These are phyloP conservation scores for Leucoraja erinaceus DNA, from an alignment of 2,113 vertebrate species.

Conservation along the genomic window DNA sequence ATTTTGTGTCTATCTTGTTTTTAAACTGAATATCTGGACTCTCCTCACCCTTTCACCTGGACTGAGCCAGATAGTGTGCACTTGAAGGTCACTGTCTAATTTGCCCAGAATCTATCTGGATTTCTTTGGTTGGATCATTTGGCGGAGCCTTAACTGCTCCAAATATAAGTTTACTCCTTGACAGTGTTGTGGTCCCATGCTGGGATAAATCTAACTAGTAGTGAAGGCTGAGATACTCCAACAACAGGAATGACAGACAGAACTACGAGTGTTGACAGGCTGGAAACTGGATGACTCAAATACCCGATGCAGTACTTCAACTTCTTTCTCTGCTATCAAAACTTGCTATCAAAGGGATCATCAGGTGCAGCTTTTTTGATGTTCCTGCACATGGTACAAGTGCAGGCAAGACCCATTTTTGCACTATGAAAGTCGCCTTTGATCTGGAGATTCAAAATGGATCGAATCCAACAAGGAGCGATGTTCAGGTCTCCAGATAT, in stretches of 20 bases:
- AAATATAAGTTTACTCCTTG: not conserved
- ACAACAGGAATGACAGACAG: not conserved
- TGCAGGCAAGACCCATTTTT: no score
- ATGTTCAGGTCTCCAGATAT: no score
- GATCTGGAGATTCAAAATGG: no score
- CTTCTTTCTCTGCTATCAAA: not conserved
- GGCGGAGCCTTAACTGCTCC: not conserved
- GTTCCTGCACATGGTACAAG: no score
- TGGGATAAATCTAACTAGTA: not conserved
- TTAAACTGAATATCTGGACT: not conserved
- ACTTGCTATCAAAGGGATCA: no score
- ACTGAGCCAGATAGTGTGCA: not conserved
- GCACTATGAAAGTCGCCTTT: no score
- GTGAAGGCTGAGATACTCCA: not conserved
- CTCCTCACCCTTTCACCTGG: not conserved
- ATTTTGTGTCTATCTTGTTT: no score
- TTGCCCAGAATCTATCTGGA: not conserved
- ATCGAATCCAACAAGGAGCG: no score
- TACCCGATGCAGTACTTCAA: not conserved
- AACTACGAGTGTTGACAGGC: not conserved
- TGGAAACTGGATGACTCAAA: not conserved
- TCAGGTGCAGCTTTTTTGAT: no score
- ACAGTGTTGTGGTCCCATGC: not conserved
- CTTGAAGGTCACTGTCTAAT: not conserved
- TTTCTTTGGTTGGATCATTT: not conserved